A percentile compares a stretch with the other conserved stretches of the same genome.
Conservation (phyloP, 2,113 vertebrate genomes). For the Ophiodon elongatus region DNA sequence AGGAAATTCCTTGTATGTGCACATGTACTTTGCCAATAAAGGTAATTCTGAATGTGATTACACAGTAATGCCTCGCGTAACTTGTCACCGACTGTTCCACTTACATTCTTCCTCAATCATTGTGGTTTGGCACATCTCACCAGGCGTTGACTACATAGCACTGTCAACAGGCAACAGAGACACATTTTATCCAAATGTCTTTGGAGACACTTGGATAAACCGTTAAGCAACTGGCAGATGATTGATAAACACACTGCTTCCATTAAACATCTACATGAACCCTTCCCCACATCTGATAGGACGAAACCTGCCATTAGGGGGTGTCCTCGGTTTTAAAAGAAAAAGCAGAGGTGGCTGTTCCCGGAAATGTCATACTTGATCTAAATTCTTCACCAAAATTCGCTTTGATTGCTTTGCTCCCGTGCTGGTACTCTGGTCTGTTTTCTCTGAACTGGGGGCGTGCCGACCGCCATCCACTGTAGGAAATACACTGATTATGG, state of each 20-base stretch:
- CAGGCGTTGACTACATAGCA: not conserved
- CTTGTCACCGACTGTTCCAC: not conserved
- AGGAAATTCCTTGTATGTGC: too few relatives aligned
- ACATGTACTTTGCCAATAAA: too few relatives aligned
- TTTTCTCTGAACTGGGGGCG: not conserved
- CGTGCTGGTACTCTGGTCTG: too few relatives aligned
- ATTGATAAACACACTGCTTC: not conserved
- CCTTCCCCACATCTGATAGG: not conserved
- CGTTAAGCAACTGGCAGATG: slow-evolving; percentile 17
- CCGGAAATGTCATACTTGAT: not conserved
- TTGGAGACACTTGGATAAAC: slow-evolving; percentile 14
- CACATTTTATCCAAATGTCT: not conserved
- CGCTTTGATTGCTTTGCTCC: too few relatives aligned
- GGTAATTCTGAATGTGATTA: not conserved
- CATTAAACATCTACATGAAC: not conserved
- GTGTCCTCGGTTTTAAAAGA: not conserved
- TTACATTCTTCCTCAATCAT: not conserved
- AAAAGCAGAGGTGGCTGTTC: not conserved
- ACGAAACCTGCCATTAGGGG: not conserved
- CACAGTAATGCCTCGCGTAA: not conserved
- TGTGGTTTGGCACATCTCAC: not conserved
- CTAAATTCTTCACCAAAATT: not conserved
- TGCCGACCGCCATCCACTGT: not conserved
- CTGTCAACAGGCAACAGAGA: slow-evolving; percentile 14
- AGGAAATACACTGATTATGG: not conserved